Evolutionary conservation across 2,113 vertebrate genomes (phyloP).

Genomic region (Coreoperca whiteheadi): DNA sequence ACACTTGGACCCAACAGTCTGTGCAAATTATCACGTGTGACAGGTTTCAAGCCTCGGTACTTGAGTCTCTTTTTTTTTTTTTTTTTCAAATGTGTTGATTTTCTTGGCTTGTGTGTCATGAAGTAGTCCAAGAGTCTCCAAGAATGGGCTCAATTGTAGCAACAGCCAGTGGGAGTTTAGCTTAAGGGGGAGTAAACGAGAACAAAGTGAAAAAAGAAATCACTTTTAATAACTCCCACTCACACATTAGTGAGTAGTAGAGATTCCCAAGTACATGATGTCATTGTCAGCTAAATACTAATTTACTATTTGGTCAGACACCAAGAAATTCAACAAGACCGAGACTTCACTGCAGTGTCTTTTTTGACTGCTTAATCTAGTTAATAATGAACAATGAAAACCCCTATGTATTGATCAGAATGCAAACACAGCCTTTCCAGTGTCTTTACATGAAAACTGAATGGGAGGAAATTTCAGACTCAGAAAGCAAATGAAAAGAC

Average conservation of each 20-base stretch:
- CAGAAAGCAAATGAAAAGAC: background rate
- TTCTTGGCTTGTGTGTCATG: slow-evolving; percentile 43
- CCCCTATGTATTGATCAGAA: background rate
- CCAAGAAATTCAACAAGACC: background rate
- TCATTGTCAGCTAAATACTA: slow-evolving; percentile 39
- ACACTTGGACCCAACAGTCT: slow-evolving; percentile 14
- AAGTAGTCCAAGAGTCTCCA: slow-evolving; percentile 41
- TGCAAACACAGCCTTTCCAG: background rate
- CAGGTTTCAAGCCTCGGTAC: slow-evolving; percentile 16
- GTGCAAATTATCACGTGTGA: slow-evolving; percentile 45
- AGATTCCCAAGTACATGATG: slow-evolving; percentile 34
- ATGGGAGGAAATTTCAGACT: background rate
- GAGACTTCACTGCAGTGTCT: background rate
- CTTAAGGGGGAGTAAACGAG: slow-evolving; percentile 36
- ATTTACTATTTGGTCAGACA: background rate
- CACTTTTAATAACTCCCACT: slow-evolving; percentile 28
- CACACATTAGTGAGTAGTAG: slow-evolving; percentile 6
- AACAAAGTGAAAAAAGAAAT: slow-evolving; percentile 31
- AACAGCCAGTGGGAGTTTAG: slow-evolving; percentile 47
- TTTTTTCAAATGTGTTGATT: slow-evolving; percentile 42
- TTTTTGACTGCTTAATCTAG: background rate
- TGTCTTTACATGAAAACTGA: background rate
- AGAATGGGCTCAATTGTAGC: slow-evolving; percentile 55
- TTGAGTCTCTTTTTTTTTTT: background rate
- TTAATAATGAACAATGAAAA: background rate